Conservation (phyloP, 2,113 vertebrate genomes). For the Panthera uncia region DNA sequence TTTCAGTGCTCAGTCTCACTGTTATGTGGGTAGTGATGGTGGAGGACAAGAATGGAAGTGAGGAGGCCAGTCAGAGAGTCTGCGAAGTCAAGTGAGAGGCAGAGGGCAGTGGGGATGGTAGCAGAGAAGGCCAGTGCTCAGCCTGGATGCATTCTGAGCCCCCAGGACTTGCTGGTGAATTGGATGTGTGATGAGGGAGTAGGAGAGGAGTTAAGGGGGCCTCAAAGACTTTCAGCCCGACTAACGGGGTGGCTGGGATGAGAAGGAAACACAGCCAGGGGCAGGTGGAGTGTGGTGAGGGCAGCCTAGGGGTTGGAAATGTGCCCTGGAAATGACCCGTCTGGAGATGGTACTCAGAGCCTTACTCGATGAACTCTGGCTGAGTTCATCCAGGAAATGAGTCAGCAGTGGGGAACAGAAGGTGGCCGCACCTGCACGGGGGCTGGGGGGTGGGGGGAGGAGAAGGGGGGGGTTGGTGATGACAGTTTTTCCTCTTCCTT, state of each 20-base stretch:
- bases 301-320: accelerated
- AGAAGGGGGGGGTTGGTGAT: accelerated
- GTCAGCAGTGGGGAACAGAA: not conserved
- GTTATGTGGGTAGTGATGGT: not conserved
- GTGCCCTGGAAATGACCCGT: not conserved
- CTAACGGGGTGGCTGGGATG: not conserved
- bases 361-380: too few relatives aligned
- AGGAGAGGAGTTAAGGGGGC: not conserved
- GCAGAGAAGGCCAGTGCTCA: not conserved
- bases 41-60: not conserved
- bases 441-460: accelerated
- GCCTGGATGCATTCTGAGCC: not conserved
- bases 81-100: not conserved
- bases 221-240: not conserved
- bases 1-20: not conserved
- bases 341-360: not conserved
- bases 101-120: not conserved
- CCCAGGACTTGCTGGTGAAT: not conserved
- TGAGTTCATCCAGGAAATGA: not conserved
- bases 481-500: too few relatives aligned
- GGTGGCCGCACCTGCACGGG: not conserved
- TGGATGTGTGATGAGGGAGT: not conserved
- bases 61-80: not conserved
- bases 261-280: not conserved
- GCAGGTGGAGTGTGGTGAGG: not conserved